A percentile compares a stretch with the other conserved stretches of the same genome.
These are phyloP conservation scores for Phrynocephalus guinanensis DNA, from an alignment of 2,797 vertebrate genomes.

Conservation along the genomic window DNA sequence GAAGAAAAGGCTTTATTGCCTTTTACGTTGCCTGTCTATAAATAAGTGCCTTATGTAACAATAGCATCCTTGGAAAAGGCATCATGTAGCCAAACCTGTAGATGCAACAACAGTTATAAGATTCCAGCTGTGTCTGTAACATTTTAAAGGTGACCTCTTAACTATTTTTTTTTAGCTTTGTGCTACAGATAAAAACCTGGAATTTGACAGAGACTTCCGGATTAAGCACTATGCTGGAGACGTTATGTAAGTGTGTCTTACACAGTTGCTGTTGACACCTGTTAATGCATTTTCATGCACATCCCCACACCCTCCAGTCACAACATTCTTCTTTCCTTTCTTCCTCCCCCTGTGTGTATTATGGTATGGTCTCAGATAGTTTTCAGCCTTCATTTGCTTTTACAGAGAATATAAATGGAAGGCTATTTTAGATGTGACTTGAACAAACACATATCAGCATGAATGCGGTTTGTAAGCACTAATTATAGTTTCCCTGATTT, in stretches of 20 bases:
- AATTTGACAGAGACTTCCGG: constrained; percentile 97
- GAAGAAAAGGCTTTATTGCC: constrained; percentile 17
- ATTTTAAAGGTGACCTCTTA: constrained; percentile 30
- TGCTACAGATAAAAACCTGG: constrained; percentile 92
- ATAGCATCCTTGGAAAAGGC: not conserved
- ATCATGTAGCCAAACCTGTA: not conserved
- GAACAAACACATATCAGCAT: too few species aligned
- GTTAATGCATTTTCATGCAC: not conserved
- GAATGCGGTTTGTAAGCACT: too few species aligned
- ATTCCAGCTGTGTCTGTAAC: not conserved
- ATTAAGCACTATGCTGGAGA: constrained; percentile 96
- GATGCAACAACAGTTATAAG: not conserved
- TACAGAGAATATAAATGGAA: not conserved
- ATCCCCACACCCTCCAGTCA: not conserved
- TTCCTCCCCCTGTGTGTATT: not conserved
- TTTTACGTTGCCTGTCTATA: not conserved
- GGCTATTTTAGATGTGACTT: not conserved
- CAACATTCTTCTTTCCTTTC: not conserved
- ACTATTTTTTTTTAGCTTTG: constrained; percentile 83
- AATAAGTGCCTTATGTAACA: constrained; percentile 10
- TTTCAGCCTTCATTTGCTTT: not conserved
- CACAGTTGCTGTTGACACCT: not conserved
- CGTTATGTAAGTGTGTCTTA: constrained; percentile 88
- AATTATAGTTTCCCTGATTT: too few species aligned
- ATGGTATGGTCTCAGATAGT: not conserved